phyloP scores from a whole-genome alignment of 1,140 invertebrate species.

The Dendroctonus valens region DNA sequence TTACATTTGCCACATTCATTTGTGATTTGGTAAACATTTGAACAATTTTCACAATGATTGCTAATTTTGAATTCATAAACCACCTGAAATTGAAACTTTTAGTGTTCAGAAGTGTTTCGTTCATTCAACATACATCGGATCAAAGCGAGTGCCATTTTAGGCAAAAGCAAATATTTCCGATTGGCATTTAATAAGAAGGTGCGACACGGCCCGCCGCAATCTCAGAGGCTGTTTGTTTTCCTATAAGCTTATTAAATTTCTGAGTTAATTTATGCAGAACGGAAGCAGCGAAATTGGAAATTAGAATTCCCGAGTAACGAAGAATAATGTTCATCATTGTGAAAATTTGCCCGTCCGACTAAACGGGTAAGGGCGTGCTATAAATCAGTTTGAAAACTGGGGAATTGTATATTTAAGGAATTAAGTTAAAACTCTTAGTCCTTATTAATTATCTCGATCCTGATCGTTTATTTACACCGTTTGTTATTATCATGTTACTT shows the following conservation, averaged over 20 bases:
- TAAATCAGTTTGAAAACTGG: constrained; percentile 31
- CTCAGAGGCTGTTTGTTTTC: constrained; percentile 37
- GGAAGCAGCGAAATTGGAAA: constrained; percentile 37
- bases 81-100: too few relatives aligned
- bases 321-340: constrained; percentile 40
- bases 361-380: constrained; percentile 27
- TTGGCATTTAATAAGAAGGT: not conserved
- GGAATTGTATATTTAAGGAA: constrained; percentile 31
- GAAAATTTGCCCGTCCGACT: constrained; percentile 35
- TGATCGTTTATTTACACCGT: constrained; percentile 24
- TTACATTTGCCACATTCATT: not conserved
- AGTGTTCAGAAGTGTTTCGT: too few relatives aligned
- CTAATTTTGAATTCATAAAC: too few relatives aligned
- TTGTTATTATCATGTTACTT: constrained; percentile 22
- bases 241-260: constrained; percentile 40
- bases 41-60: too few relatives aligned
- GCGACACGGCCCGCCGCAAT: constrained; percentile 6
- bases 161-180: too few relatives aligned
- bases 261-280: constrained; percentile 39
- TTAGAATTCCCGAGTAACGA: constrained; percentile 35
- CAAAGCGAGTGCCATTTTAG: too few relatives aligned
- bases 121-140: too few relatives aligned
- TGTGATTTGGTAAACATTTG: too few relatives aligned
- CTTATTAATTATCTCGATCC: constrained; percentile 29
- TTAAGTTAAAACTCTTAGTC: constrained; percentile 31